These are phyloP conservation scores for Oegoconia quadripuncta DNA, from an alignment of 2,888 invertebrate genomes.

Conservation along the genomic window DNA sequence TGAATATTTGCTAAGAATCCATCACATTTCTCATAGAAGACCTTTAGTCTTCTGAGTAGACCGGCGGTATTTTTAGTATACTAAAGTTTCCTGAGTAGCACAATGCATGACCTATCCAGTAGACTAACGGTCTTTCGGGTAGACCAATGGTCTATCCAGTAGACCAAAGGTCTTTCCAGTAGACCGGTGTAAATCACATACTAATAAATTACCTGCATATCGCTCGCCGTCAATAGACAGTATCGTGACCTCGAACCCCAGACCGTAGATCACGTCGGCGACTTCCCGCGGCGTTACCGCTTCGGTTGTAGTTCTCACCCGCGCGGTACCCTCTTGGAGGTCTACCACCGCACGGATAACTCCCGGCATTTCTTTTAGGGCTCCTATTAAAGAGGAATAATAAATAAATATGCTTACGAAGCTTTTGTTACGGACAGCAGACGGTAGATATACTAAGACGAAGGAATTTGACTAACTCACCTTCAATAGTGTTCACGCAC, in stretches of 20 bases:
- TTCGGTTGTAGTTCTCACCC: constrained; percentile 76
- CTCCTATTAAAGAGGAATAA: constrained; percentile 49
- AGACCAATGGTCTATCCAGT: not conserved
- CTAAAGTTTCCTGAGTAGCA: too few relatives aligned
- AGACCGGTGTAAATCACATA: not conserved
- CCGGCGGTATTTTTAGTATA: too few relatives aligned
- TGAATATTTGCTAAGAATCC: not conserved
- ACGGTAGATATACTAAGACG: not conserved
- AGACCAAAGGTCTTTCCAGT: not conserved
- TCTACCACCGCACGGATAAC: constrained; percentile 80
- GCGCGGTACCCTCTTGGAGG: constrained; percentile 82
- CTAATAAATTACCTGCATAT: constrained; percentile 21
- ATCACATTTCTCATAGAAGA: too few relatives aligned
- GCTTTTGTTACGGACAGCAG: constrained; percentile 1
- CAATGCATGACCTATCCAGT: not conserved
- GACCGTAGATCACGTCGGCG: constrained; percentile 84
- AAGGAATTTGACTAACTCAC: constrained; percentile 36
- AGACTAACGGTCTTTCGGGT: not conserved
- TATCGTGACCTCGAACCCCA: constrained; percentile 86
- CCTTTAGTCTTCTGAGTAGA: too few relatives aligned
- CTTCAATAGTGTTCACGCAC: constrained; percentile 93
- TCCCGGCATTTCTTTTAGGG: constrained; percentile 82
- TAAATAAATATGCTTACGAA: not conserved
- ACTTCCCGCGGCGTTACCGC: constrained; percentile 78
- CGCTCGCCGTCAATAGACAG: constrained; percentile 31